Evolutionary conservation across 2,797 vertebrate genomes (phyloP), one percentile per base, ranked within the genome.

Genomic region (Pteropus rufus): DNA sequence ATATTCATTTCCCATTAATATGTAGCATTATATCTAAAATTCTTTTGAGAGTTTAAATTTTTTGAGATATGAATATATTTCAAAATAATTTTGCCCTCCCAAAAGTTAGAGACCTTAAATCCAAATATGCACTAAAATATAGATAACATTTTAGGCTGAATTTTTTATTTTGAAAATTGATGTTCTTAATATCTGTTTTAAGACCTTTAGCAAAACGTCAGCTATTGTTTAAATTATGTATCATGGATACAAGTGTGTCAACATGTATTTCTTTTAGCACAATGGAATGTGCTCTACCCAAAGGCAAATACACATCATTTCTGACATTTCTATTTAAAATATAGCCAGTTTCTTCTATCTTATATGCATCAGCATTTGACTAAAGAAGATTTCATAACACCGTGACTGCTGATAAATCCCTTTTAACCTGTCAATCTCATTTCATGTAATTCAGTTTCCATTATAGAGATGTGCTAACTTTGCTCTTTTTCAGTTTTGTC

Each of bases 241-340:
- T 64, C 31, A 62, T 16, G n/a, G 79, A 83, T n/a, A 36, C 29
- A 88, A 64, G 84, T 81, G 7, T 93, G 75, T 79, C 84, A 77
- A 94, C 84, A 90, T 85, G 82, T 56, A 92, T 97, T 94, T 96
- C 70, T 96, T 69, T 92, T 93, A 87, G 34, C 34, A 34, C 34
- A 97, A 96, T 10, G 34, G 91, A 88, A 97, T 69, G 16, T 36
- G 18, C 16, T 94, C 18, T 91, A 93, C 88, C 92, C 93, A 93
- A 95, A 96, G 92, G 95, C 94, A 97, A 97, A 97, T 96, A 70
- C 65, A 62, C 49, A 95, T 97, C 23, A 95, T 54, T 92, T 94
- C 54, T 96, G 94, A 91, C 62, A 97, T 91, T 97, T 75, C 56
- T 89, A 90, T 89, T 96, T 94, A 75, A 79, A 95, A 94, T 91